Percentiles rank a stretch among this genome's conserved stretches.
phyloP scores from a whole-genome alignment of 2,113 vertebrate species.

The Vanacampus margaritifer region DNA sequence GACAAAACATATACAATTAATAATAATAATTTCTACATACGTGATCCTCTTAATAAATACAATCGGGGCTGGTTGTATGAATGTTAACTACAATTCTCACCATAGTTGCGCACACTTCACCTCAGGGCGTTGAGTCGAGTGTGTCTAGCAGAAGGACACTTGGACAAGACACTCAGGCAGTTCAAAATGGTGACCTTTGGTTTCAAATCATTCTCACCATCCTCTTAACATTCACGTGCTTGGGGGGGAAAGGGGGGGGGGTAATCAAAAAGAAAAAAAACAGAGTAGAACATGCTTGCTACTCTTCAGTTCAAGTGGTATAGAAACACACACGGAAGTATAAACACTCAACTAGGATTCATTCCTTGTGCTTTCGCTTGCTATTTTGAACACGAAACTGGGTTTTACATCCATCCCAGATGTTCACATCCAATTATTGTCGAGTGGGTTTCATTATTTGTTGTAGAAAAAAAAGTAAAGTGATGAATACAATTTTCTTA shows the following conservation, averaged over 20 bases:
- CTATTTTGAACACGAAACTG: not conserved
- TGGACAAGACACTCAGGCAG: constrained; percentile 19
- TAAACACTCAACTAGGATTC: not conserved
- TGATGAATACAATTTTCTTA: not conserved
- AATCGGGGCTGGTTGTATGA: not conserved
- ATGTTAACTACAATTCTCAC: not conserved
- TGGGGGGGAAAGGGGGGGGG: not conserved
- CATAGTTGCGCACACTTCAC: constrained; percentile 7
- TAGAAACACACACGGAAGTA: constrained; percentile 1
- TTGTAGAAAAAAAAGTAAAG: not conserved
- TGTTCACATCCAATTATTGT: constrained; percentile 4
- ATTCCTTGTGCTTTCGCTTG: constrained; percentile 1
- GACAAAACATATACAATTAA: not conserved
- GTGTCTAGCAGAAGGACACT: constrained; percentile 45
- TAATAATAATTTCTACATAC: not conserved
- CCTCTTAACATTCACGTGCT: constrained; percentile 4
- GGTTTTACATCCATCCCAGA: not conserved
- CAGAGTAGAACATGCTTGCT: constrained; percentile 6
- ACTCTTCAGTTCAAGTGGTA: constrained; percentile 35
- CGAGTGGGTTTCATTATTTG: not conserved
- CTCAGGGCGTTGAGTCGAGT: constrained; percentile 6
- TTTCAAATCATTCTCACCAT: not conserved
- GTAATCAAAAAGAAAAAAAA: not conserved
- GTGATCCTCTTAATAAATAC: constrained; percentile 4
- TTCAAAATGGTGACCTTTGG: constrained; percentile 28